These are phyloP conservation scores for Proctacanthus coquilletti DNA, from an alignment of 1,140 invertebrate genomes.

Conservation along the genomic window DNA sequence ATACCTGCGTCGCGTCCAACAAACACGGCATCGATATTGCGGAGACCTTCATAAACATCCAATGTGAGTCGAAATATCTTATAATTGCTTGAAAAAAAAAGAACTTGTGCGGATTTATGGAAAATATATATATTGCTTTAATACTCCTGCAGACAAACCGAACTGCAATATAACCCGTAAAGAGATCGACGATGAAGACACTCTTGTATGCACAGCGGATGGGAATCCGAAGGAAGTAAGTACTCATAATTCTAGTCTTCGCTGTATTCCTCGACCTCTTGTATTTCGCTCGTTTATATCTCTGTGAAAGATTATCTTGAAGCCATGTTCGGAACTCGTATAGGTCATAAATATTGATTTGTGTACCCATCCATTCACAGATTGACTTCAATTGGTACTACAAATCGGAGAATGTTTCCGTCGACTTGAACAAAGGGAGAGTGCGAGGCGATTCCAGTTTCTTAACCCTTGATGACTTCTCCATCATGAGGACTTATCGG, in stretches of 20 bases:
- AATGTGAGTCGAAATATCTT: conserved; percentile 19
- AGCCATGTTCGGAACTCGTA: too few species aligned
- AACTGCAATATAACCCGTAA: conserved; percentile 63
- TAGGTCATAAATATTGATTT: too few species aligned
- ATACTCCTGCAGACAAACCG: conserved; percentile 51
- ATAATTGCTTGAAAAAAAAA: conserved; percentile 2
- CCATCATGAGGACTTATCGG: conserved; percentile 50
- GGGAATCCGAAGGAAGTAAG: conserved; percentile 62
- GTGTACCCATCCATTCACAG: conserved; percentile 11
- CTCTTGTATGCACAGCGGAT: conserved; percentile 60
- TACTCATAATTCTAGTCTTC: conserved; percentile 6
- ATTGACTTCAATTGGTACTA: conserved; percentile 70
- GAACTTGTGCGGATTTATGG: not conserved
- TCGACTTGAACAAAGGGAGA: conserved; percentile 32
- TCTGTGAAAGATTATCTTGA: too few species aligned
- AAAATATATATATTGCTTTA: conserved; percentile 6
- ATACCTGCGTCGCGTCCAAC: conserved; percentile 20
- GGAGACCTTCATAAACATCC: conserved; percentile 23
- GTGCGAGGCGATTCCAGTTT: conserved; percentile 18
- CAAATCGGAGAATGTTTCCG: conserved; percentile 65
- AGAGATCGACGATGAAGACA: conserved; percentile 53
- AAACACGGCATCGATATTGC: conserved; percentile 20
- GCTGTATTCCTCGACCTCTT: too few species aligned
- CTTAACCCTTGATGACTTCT: conserved; percentile 21
- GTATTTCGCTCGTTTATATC: too few species aligned